Base-by-base conservation (phyloP, 2,888 invertebrate genomes). In the Plebejus argus region DNA sequence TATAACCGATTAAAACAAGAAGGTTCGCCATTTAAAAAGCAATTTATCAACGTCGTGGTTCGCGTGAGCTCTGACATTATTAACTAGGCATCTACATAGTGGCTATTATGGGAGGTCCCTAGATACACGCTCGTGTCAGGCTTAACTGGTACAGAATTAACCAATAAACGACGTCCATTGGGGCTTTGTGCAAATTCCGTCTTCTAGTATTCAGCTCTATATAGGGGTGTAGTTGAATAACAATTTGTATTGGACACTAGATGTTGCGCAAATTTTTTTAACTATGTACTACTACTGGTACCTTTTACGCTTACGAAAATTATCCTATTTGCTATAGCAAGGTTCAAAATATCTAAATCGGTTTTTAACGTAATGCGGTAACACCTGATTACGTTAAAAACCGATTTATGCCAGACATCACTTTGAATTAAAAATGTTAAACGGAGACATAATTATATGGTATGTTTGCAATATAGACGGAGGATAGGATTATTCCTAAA, bases 91-190 rank as follows among this genome's bases (percentile, higher is more conserved):
- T 6, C 66, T 66, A 66, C 28, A 15, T 66, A 33, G 28, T 66
- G 66, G 12, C 66, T 66, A 66, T 66, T 66, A 66, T 66, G 33
- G 15, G 28, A 28, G 66, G 66, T 66, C 66, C 66, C 66, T 33
- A 66, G 66, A 66, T 33, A 66, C 66, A 66, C 18, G 28, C 28
- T 33, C 28, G 66, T 66, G 15, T 66, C 66, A 66, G 66, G 28
- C 66, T 66, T 66, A 66, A 66, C 15, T 66, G 66, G 66, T 66
- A 66, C 66, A 10, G 66, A 66, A 66, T 66, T 66, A 33, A 28
- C 28, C 66, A 66, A 66, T 66, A 66, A 66, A 33, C 15, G 28
- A 66, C 28, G 28, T 66, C 66, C 18, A 66, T 66, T 66, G 66
- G 28, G 66, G 28, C 66, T 66, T 66, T 66, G 66, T 66, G 66